Evolutionary conservation across 2,797 vertebrate genomes (phyloP), one percentile per base, ranked within the genome.

Genomic region (Coendou prehensilis): DNA sequence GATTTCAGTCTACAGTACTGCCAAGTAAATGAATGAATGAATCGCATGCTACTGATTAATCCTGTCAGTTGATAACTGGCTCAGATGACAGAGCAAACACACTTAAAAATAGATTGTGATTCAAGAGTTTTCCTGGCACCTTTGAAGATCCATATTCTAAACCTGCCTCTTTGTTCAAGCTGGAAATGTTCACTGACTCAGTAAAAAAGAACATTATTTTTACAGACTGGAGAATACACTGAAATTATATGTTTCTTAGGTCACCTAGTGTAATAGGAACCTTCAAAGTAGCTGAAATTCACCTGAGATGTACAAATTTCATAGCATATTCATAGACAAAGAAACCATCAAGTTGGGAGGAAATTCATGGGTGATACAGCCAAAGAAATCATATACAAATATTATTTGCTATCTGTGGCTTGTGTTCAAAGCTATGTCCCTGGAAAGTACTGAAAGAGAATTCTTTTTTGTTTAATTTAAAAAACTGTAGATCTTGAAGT

Each of bases 161-260:
- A 1, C 56, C 22, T 13, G 69, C 15, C 63, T 80, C 73, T 61
- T 52, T 52, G 28, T 8, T 92, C 28, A 76, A 71, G 33, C 33
- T 78, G 37, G 15, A 88, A 91, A 91, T 81, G 54, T 64, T 76
- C 28, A n/a, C 78, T 89, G 22, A 87, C 33, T 87, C 57, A 61
- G 4, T 33, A 54, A 78, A 37, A 76, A 85, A 22, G 33, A n/a
- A 57, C 18, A 54, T 30, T 22, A 33, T 61, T 89, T 84, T 78
- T 90, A 54, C 6, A 78, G 63, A 80, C 17, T 73, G 52, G 75
- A 92, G 45, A 88, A 78, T 33, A 50, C 2, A 69, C n/a, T 45
- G 33, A 85, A 94, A 83, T 33, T 22, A 75, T 33, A 28, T 64
- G 41, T 63, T 81, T 88, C 22, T 82, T 56, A 86, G 41, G 41